Base-by-base conservation (phyloP, 2,113 vertebrate genomes). In the Candoia aspera region DNA sequence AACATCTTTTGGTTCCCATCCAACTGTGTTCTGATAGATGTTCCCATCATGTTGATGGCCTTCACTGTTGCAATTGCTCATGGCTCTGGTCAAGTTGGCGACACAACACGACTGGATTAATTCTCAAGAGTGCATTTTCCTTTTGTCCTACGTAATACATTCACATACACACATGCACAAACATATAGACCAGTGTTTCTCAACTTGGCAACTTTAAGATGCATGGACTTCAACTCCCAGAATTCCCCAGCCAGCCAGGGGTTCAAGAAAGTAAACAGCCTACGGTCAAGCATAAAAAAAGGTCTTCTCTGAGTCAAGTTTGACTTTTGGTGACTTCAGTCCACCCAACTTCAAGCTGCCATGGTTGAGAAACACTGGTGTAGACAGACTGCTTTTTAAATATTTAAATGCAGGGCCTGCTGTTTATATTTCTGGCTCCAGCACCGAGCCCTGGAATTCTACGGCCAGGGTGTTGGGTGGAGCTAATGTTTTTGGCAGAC, bases 401-500 rank as follows among this genome's bases (percentile, higher is more conserved):
- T 79, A 79, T 79, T 79, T 37, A 83, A 92, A 73, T 6, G 55
- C 4, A 92, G 91, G 90, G 46, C 4, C 86, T 92, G 79, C n/a
- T 54, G 42, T 86, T 83, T 88, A 54, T 1, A 0, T 62, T 55
- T 91, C 88, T 90, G 84, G 54, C 46, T 90, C 49, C 13, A 54
- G 58, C 2, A 68, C 58, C 79, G 6, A 53, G 12, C 29, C 33
- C 62, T 9, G 90, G 92, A 90, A 90, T 91, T 87, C 33, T 42
- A 46, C 86, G 86, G 60, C 54, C 89, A 10, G 21, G 46, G 64
- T 92, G 92, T 93, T 59, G 88, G 46, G 86, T 85, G 4, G 90
- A n/a, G 84, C 24, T 87, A 8, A 58, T 92, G 29, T 87, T 90
- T 87, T 29, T 60, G 54, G 68, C 84, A 93, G n/a, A 85, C 5